phyloP scores from a whole-genome alignment of 2,888 invertebrate genomes.

The Hypercompe scribonia region DNA sequence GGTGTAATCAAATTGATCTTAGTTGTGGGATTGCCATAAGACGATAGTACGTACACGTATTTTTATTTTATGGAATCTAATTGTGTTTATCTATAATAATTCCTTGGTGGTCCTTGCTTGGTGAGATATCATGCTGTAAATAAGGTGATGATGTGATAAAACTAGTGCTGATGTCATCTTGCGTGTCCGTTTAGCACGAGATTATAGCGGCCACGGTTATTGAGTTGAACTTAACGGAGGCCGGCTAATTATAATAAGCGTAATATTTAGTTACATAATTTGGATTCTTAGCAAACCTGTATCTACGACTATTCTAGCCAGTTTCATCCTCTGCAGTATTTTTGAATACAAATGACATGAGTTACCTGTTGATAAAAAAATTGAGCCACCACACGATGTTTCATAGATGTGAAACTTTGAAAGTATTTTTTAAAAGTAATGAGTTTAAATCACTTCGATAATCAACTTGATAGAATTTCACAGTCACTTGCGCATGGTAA shows the following conservation, averaged over 20 bases:
- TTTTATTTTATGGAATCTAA: neutral
- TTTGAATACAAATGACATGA: neutral
- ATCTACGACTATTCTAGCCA: no score
- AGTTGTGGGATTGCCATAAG: no score
- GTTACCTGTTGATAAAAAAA: neutral
- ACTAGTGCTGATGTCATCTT: constrained; percentile 69
- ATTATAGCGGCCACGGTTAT: constrained; percentile 57
- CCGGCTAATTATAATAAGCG: constrained; percentile 53
- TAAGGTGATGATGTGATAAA: constrained; percentile 60
- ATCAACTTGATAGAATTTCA: no score
- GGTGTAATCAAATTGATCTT: no score
- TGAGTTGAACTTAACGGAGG: constrained; percentile 61
- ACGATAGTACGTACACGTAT: no score
- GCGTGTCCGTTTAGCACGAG: constrained; percentile 54
- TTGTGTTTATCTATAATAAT: no score
- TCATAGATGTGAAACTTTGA: no score
- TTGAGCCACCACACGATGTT: no score
- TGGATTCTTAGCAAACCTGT: neutral
- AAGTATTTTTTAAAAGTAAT: no score
- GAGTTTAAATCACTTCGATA: no score
- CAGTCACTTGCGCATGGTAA: no score
- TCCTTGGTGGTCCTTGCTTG: neutral
- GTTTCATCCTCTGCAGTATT: no score
- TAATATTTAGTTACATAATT: neutral
- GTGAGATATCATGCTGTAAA: constrained; percentile 37